Percentiles rank a stretch among this genome's conserved stretches.
These are phyloP conservation scores for Aphaenogaster floridana DNA, from an alignment of 1,140 invertebrate genomes.

Conservation along the genomic window DNA sequence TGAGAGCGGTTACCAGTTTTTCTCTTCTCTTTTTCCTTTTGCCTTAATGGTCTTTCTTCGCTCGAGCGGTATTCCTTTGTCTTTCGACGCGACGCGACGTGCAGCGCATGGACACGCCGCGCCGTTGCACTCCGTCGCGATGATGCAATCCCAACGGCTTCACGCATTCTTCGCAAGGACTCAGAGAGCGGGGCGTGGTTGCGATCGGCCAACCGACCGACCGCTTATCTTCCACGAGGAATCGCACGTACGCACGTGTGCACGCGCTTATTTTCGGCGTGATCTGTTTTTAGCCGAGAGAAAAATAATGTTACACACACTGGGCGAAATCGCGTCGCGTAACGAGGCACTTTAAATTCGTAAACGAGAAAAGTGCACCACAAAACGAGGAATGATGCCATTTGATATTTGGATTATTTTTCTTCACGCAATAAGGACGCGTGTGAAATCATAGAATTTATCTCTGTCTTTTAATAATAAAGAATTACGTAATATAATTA, in stretches of 20 bases:
- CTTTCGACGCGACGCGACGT: neutral
- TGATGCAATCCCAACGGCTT: slow-evolving; percentile 46
- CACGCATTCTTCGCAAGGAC: slow-evolving; percentile 59
- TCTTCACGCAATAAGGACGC: neutral
- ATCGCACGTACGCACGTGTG: slow-evolving; percentile 16
- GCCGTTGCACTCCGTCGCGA: neutral
- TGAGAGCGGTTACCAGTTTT: neutral
- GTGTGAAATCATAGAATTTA: neutral
- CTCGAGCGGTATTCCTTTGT: slow-evolving; percentile 31
- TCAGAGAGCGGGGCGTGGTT: slow-evolving; percentile 38
- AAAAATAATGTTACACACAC: slow-evolving; percentile 5
- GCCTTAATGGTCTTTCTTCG: neutral
- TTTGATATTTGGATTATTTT: neutral
- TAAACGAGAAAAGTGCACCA: neutral
- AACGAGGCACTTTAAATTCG: slow-evolving; percentile 35
- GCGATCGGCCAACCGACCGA: slow-evolving; percentile 18
- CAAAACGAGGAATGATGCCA: neutral
- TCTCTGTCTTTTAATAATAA: neutral
- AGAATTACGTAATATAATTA: neutral
- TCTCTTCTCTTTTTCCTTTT: neutral
- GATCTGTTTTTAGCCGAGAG: slow-evolving; percentile 26
- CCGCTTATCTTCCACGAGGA: slow-evolving; percentile 35
- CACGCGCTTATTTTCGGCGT: slow-evolving; percentile 34
- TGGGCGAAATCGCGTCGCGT: slow-evolving; percentile 4
- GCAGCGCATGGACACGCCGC: slow-evolving; percentile 1